phyloP scores from a whole-genome alignment of 2,888 invertebrate species.

The Epirrhoe tristata region DNA sequence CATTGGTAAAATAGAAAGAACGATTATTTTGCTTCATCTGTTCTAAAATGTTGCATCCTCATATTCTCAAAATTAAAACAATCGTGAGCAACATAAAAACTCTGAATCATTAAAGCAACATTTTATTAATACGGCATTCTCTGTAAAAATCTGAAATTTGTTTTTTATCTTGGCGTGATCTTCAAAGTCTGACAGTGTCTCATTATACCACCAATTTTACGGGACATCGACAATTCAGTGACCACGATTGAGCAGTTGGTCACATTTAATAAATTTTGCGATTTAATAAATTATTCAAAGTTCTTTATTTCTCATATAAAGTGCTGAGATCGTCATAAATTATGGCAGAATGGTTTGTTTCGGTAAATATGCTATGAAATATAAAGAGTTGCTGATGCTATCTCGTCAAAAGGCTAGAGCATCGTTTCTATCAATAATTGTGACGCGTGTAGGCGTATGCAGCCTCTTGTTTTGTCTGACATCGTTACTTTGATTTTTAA shows the following conservation, averaged over 20 bases:
- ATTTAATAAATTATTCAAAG: constrained; percentile 8
- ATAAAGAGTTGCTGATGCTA: not conserved
- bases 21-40: constrained; percentile 23
- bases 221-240: constrained; percentile 17
- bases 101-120: not conserved
- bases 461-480: constrained; percentile 52
- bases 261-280: constrained; percentile 6
- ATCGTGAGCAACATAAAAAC: not conserved
- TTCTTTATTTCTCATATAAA: not conserved
- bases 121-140: not conserved
- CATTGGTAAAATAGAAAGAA: constrained; percentile 64
- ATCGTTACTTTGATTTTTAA: constrained; percentile 59
- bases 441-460: constrained; percentile 30
- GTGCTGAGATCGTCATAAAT: not conserved
- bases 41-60: constrained; percentile 8
- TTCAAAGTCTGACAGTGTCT: constrained; percentile 41
- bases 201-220: constrained; percentile 41
- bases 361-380: not conserved
- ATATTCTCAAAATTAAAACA: not conserved
- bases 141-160: not conserved
- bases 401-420: not conserved
- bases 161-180: constrained; percentile 27
- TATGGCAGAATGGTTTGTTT: not conserved
- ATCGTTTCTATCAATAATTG: constrained; percentile 15
- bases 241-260: constrained; percentile 9